Evolutionary conservation across 2,113 vertebrate genomes (phyloP), one percentile per base, ranked within the genome.

Genomic region (Engraulis encrasicolus): DNA sequence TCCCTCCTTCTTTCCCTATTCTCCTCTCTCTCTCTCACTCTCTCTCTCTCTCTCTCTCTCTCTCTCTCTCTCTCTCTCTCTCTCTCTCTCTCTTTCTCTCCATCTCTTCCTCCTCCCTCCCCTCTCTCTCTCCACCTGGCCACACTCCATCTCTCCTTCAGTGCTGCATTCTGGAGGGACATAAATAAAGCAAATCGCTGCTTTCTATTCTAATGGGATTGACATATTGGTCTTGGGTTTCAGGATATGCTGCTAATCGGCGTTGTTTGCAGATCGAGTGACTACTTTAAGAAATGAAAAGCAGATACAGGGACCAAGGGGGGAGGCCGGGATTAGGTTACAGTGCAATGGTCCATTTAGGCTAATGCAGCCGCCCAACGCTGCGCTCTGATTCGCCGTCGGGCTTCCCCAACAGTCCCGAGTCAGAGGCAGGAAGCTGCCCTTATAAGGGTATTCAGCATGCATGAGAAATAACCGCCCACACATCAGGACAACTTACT

Each of bases 221-320:
- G 17, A 88, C 83, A 36, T 49, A 23, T 81, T 66, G 82, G 6
- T 81, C 87, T 92, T 85, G 38, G n/a, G 54, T 92, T 91, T 92
- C 89, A 86, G 83, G 84, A 84, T 89, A 81, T 87, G 80, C 81
- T 86, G 52, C 87, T 84, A 85, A 85, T 79, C 40, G 52, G 74
- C 82, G 81, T 87, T 88, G 81, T 84, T 88, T n/a, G 77, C 85
- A 80, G 88, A 89, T 90, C 85, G 83, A 88, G 87, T 80, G 82
- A 85, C 88, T 88, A 87, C 87, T 91, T 91, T 87, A 92, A 88
- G 66, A 91, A 92, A 93, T 92, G 45, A 91, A 90, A 90, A 77
- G 20, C 50, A 85, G 77, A 84, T 81, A 84, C 80, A 84, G 82
- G 83, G 83, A 85, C 81, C n/a, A n/a, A n/a, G n/a, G n/a, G 86